A percentile compares a stretch with the other conserved stretches of the same genome.
These are phyloP conservation scores for Platycnemis pennipes DNA, from an alignment of 2,888 invertebrate genomes.

Conservation along the genomic window DNA sequence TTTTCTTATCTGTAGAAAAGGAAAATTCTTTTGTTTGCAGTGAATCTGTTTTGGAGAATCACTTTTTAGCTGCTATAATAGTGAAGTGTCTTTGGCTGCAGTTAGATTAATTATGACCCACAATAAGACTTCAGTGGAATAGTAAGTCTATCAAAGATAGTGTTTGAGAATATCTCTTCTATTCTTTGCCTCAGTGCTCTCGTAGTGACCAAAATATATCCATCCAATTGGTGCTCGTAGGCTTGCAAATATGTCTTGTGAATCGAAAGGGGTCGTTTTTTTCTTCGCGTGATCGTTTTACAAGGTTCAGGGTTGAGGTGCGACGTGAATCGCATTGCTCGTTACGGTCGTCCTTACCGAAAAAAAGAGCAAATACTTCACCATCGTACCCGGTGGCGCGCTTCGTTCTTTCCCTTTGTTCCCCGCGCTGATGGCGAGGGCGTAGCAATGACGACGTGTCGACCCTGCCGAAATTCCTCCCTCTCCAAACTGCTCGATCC, in stretches of 20 bases:
- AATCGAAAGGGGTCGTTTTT: neutral
- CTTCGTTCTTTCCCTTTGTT: neutral
- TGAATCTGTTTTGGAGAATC: too few relatives aligned
- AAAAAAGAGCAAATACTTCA: neutral
- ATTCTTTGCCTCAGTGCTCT: too few relatives aligned
- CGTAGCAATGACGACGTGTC: neutral
- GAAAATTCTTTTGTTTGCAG: too few relatives aligned
- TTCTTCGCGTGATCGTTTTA: neutral
- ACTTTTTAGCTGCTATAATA: too few relatives aligned
- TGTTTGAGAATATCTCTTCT: too few relatives aligned
- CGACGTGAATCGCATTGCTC: neutral
- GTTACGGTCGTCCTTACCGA: neutral
- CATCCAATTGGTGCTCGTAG: too few relatives aligned
- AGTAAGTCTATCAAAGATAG: too few relatives aligned
- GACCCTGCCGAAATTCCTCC: slow-evolving; percentile 16
- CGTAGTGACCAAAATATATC: too few relatives aligned
- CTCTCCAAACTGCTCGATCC: slow-evolving; percentile 28
- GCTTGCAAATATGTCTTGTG: neutral
- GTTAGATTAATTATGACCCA: too few relatives aligned
- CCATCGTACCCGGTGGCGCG: neutral
- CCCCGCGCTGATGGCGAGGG: neutral
- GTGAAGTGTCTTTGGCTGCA: too few relatives aligned
- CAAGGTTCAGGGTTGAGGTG: neutral
- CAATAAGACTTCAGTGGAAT: too few relatives aligned
- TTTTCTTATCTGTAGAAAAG: too few relatives aligned